These are phyloP conservation scores for Cheumatopsyche charites DNA, from an alignment of 1,140 invertebrate species.

Conservation along the genomic window DNA sequence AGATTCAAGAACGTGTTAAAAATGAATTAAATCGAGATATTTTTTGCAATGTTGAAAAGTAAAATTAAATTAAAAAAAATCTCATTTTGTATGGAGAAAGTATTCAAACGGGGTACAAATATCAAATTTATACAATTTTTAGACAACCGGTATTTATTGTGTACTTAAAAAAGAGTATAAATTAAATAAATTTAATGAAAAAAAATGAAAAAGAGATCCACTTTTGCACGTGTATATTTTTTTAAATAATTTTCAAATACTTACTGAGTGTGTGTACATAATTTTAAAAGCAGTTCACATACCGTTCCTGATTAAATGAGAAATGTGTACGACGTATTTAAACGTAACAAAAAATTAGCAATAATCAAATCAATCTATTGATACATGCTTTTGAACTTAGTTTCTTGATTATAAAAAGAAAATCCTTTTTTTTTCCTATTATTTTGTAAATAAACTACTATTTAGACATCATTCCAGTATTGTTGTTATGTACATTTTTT, in stretches of 20 bases:
- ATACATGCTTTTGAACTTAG: not conserved
- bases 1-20: conserved; percentile 22
- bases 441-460: not conserved
- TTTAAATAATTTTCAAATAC: conserved; percentile 25
- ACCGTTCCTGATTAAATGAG: conserved; percentile 12
- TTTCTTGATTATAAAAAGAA: too few relatives aligned
- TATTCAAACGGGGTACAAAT: conserved; percentile 20
- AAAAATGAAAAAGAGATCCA: conserved; percentile 8
- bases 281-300: not conserved
- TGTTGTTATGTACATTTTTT: conserved; percentile 5
- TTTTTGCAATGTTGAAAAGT: conserved; percentile 19
- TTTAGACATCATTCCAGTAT: conserved; percentile 14
- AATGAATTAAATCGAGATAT: conserved; percentile 25
- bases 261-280: not conserved
- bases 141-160: conserved; percentile 17
- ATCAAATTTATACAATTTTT: conserved; percentile 8
- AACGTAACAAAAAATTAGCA: not conserved
- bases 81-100: not conserved
- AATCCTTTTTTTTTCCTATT: too few relatives aligned
- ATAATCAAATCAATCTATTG: not conserved
- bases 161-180: not conserved
- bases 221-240: conserved; percentile 26
- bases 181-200: conserved; percentile 5
- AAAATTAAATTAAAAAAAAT: too few relatives aligned
- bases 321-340: not conserved